Percentiles rank a stretch among this genome's conserved stretches.
Conservation (phyloP, 2,113 vertebrate species). For the Todiramphus saurophagus region DNA sequence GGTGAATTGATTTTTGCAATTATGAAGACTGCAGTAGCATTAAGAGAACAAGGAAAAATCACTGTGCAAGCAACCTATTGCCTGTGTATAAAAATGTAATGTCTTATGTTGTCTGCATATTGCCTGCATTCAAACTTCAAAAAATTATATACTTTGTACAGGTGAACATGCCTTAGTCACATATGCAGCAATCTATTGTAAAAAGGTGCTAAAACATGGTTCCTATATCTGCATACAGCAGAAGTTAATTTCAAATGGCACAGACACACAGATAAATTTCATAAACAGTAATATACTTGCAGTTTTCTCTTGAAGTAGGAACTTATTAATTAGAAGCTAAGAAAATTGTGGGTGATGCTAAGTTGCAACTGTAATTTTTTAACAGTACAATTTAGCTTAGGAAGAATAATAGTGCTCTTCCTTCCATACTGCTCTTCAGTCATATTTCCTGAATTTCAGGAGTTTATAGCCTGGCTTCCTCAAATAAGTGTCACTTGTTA, state of each 20-base stretch:
- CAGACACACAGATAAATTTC: background rate
- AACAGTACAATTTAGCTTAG: background rate
- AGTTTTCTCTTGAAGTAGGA: background rate
- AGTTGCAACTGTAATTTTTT: background rate
- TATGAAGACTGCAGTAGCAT: background rate
- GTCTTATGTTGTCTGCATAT: background rate
- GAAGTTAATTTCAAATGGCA: background rate
- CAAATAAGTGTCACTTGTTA: background rate
- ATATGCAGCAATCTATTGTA: background rate
- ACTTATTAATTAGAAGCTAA: background rate
- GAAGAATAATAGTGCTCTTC: background rate
- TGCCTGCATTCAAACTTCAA: background rate
- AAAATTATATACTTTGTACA: background rate
- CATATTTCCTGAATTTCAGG: background rate
- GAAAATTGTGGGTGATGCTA: background rate
- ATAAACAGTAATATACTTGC: background rate
- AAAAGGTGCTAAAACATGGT: background rate
- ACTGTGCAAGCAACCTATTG: background rate
- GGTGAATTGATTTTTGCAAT: background rate
- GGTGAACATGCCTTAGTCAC: background rate
- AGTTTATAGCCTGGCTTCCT: background rate
- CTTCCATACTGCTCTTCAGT: background rate
- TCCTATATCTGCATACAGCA: background rate
- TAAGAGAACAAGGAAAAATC: background rate
- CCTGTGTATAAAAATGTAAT: background rate